These are phyloP conservation scores for Harpagifer antarcticus DNA, from an alignment of 2,797 vertebrate species.

Conservation along the genomic window DNA sequence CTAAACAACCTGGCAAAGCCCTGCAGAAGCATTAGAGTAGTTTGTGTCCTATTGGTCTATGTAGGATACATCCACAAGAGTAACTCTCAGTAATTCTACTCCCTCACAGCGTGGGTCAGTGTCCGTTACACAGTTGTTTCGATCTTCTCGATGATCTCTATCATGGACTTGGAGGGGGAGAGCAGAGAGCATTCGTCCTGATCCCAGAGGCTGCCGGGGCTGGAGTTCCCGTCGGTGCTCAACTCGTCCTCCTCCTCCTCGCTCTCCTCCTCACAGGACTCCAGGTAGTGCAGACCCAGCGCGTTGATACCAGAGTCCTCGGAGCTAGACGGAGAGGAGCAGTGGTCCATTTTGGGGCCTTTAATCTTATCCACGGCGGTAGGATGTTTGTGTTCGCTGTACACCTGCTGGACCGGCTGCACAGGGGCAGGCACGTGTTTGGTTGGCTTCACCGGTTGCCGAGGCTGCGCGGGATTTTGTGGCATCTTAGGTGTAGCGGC, in stretches of 20 bases:
- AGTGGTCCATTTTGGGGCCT: constrained; percentile 93
- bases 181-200: constrained; percentile 93
- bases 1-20: constrained; percentile 40
- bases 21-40: background rate
- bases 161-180: constrained; percentile 94
- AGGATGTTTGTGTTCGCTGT: constrained; percentile 72
- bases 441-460: constrained; percentile 52
- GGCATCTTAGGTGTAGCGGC: constrained; percentile 47
- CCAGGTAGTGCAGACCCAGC: constrained; percentile 92
- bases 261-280: constrained; percentile 92
- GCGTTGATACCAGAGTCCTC: constrained; percentile 99
- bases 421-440: constrained; percentile 39
- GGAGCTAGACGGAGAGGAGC: constrained; percentile 95
- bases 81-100: constrained; percentile 26
- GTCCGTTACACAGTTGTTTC: constrained; percentile 94
- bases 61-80: constrained; percentile 42
- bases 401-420: constrained; percentile 57
- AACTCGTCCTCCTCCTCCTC: constrained; percentile 87
- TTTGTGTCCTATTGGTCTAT: constrained; percentile 41
- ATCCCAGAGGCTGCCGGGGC: constrained; percentile 94
- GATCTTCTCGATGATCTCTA: constrained; percentile 99
- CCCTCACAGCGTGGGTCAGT: constrained; percentile 32
- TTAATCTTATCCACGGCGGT: constrained; percentile 82
- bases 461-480: constrained; percentile 41
- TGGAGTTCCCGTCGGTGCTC: constrained; percentile 88